Percentiles rank a stretch among this genome's conserved stretches.
phyloP scores from a whole-genome alignment of 1,140 invertebrate species.

The Arctopsyche grandis region DNA sequence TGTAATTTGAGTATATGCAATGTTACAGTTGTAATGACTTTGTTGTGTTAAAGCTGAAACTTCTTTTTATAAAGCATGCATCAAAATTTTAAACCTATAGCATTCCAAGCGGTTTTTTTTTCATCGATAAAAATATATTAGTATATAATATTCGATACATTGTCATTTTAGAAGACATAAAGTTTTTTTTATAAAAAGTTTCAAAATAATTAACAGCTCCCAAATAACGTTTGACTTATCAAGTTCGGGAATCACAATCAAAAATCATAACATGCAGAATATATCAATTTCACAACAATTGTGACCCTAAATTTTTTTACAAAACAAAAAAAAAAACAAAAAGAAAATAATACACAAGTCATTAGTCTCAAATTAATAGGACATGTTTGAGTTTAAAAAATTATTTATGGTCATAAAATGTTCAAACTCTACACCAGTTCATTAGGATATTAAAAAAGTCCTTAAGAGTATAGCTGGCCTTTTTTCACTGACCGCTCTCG shows the following conservation, averaged over 20 bases:
- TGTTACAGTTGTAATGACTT: constrained; percentile 39
- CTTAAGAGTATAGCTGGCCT: constrained; percentile 52
- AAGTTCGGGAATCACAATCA: no score
- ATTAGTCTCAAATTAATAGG: constrained; percentile 9
- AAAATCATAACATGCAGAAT: no score
- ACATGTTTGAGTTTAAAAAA: not conserved
- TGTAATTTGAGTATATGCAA: constrained; percentile 32
- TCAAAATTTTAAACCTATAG: not conserved
- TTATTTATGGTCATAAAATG: not conserved
- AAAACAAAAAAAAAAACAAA: no score
- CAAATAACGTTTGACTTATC: no score
- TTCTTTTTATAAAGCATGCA: not conserved
- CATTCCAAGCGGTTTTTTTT: not conserved
- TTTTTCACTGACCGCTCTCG: constrained; percentile 47
- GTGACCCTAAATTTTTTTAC: no score
- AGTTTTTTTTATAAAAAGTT: no score
- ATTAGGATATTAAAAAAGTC: constrained; percentile 36
- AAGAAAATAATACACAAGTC: no score
- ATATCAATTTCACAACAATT: no score
- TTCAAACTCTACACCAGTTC: constrained; percentile 14
- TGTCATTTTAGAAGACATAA: no score
- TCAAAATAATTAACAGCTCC: no score
- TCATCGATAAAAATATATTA: not conserved
- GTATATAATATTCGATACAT: not conserved
- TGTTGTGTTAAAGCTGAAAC: constrained; percentile 44